These are phyloP conservation scores for Thaumetopoea pityocampa DNA, from an alignment of 1,140 invertebrate species.

Conservation along the genomic window DNA sequence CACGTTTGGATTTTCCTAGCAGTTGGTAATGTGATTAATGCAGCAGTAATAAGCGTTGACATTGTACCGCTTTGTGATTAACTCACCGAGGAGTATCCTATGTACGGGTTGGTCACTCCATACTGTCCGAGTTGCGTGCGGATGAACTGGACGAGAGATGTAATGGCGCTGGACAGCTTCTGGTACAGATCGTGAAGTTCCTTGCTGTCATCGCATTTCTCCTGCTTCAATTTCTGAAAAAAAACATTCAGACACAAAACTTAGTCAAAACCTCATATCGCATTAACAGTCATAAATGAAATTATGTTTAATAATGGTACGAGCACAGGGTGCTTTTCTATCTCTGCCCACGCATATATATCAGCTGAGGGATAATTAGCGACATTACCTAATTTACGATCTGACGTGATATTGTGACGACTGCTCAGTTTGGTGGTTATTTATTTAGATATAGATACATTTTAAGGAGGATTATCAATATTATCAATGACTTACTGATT, in stretches of 20 bases:
- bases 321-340: no score
- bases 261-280: no score
- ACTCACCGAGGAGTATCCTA: slow-evolving; percentile 32
- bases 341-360: neutral
- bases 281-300: no score
- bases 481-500: no score
- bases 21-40: no score
- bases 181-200: slow-evolving; percentile 77
- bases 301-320: neutral
- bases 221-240: slow-evolving; percentile 70
- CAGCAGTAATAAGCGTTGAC: slow-evolving; percentile 1
- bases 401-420: no score
- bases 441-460: no score
- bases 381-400: no score
- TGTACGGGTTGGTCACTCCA: slow-evolving; percentile 29
- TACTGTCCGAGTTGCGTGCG: slow-evolving; percentile 33
- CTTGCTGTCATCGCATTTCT: slow-evolving; percentile 75
- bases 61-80: neutral
- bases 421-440: no score
- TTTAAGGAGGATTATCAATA: no score
- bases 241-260: no score
- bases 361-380: neutral
- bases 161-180: slow-evolving; percentile 66
- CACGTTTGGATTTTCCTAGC: no score
- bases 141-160: slow-evolving; percentile 62